Evolutionary conservation across 2,888 invertebrate genomes (phyloP), one percentile per base, ranked within the genome.

Genomic region (Teinopalpus imperialis): DNA sequence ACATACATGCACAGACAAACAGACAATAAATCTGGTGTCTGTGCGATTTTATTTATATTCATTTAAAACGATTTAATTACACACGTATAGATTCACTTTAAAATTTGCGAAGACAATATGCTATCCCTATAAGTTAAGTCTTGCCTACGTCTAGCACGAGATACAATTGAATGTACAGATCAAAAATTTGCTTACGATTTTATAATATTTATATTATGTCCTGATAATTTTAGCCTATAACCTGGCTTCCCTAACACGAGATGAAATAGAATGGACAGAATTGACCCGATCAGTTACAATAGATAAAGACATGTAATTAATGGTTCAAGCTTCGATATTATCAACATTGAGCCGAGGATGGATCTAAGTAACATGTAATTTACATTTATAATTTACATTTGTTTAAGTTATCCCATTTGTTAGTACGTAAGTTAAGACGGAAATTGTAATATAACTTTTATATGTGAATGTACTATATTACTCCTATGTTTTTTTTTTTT

Each of bases 231-330:
- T 5, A 5, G 5, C 5, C 8, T 18, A 3, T 14, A 9, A 18
- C n/a, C 9, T 34, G 20, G 34, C 7, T 10, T 21, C 20, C n/a
- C 20, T 20, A 7, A 10, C 9, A n/a, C 12, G 29, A 23, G 23
- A 41, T 31, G 21, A 30, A 41, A 41, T 21, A 13, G 30, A 36
- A 36, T 14, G 24, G 36, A 26, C 14, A 12, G 24, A 23, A 36
- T 36, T 24, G 9, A 36, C 8, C 12, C 14, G 24, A 41, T 31
- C 21, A 21, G 23, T 16, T 10, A 31, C 41, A 16, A 16, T 41
- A 31, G 31, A 41, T 41, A 31, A 31, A 13, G 23, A 1, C 14
- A 6, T 13, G 18, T 41, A 41, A 41, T 41, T 41, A 41, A 31
- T 41, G 31, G 24, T 16, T 16, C 5, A 8, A 6, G 13, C 3